Evolutionary conservation across 53 echinoderm and acorn worm genomes (phyloP).

Genomic region (Henricia sp.): DNA sequence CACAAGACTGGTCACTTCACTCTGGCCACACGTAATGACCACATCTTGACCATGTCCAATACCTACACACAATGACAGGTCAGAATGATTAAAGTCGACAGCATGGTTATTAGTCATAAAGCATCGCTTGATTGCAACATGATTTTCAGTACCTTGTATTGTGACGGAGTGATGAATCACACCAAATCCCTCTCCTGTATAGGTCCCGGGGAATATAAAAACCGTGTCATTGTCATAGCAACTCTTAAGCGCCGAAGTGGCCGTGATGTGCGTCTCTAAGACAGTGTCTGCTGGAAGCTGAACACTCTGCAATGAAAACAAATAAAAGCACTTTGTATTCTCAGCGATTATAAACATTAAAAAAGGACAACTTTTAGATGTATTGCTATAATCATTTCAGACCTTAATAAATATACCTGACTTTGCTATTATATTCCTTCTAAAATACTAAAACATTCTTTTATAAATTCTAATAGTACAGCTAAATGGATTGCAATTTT

Average conservation of each 20-base stretch:
- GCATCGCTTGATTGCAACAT: neutral
- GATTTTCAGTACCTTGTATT: slow-evolving; percentile 46
- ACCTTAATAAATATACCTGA: too few species aligned
- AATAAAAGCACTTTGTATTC: neutral
- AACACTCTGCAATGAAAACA: neutral
- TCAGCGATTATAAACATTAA: neutral
- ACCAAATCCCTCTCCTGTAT: slow-evolving; percentile 59
- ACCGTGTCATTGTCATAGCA: slow-evolving; percentile 78
- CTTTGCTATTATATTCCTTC: too few species aligned
- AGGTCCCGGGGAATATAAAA: slow-evolving; percentile 81
- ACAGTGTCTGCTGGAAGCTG: slow-evolving; percentile 31
- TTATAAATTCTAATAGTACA: neutral
- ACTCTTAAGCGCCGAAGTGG: slow-evolving; percentile 54
- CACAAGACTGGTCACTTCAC: slow-evolving; percentile 59
- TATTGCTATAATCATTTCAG: too few species aligned
- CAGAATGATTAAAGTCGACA: neutral
- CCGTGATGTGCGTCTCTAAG: slow-evolving; percentile 10
- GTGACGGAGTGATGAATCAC: slow-evolving; percentile 23
- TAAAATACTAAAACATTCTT: too few species aligned
- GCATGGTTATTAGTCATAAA: neutral
- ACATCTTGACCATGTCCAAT: slow-evolving; percentile 48
- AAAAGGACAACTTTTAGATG: too few species aligned
- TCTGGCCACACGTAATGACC: slow-evolving; percentile 42
- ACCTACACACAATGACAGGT: slow-evolving; percentile 20
- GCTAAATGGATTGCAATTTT: neutral